Percentiles rank a stretch among this genome's conserved stretches.
Conservation (phyloP, 2,113 vertebrate species). For the Oreocharis arfaki region DNA sequence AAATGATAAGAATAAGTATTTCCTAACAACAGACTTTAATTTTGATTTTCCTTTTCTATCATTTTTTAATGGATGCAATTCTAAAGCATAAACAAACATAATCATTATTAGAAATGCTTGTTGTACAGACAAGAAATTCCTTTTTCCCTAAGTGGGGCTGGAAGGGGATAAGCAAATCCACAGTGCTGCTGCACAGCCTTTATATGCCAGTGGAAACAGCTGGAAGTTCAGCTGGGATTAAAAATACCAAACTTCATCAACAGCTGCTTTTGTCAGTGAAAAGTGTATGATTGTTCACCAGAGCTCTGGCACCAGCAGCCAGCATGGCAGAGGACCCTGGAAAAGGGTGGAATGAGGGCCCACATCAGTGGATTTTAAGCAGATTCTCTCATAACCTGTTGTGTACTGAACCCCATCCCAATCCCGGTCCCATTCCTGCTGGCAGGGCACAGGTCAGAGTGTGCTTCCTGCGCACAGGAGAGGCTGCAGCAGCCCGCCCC, state of each 20-base stretch:
- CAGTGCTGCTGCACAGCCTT: neutral
- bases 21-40: neutral
- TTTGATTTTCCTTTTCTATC: neutral
- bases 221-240: neutral
- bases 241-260: neutral
- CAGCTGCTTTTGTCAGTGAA: neutral
- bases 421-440: neutral
- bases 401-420: neutral
- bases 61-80: conserved; percentile 17
- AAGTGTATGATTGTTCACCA: neutral
- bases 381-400: neutral
- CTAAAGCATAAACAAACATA: conserved; percentile 26
- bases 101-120: conserved; percentile 32
- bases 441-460: neutral
- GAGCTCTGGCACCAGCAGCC: neutral
- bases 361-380: neutral
- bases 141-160: neutral
- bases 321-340: neutral
- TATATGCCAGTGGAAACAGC: neutral
- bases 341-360: neutral
- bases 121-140: conserved; percentile 1
- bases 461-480: neutral
- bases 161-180: neutral
- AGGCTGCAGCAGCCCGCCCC: neutral
- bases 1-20: neutral